Conservation (phyloP, 2,888 invertebrate species). For the Beris chalybata region DNA sequence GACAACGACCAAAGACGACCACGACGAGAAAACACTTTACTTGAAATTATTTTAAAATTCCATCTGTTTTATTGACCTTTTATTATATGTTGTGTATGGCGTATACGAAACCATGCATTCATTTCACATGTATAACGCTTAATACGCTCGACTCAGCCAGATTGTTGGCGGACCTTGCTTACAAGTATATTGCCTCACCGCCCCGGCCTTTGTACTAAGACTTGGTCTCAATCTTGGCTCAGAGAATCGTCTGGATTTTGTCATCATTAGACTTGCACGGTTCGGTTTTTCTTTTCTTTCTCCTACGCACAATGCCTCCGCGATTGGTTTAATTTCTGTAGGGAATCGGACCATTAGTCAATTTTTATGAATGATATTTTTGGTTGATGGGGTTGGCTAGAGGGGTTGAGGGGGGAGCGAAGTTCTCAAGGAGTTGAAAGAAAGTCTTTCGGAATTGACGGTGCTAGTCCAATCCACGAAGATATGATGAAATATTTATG, state of each 20-base stretch:
- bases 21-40: slow-evolving; percentile 19
- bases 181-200: slow-evolving; percentile 3
- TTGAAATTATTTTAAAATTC: slow-evolving; percentile 21
- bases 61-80: slow-evolving; percentile 21
- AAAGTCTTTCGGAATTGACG: too few relatives aligned
- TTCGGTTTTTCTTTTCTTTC: too few relatives aligned
- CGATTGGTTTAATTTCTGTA: too few relatives aligned
- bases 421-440: too few relatives aligned
- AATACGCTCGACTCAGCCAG: neutral
- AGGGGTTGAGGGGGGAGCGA: too few relatives aligned
- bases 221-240: neutral
- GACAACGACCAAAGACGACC: slow-evolving; percentile 7
- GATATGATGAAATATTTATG: too few relatives aligned
- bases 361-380: too few relatives aligned
- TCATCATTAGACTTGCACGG: slow-evolving; percentile 5
- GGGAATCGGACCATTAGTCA: too few relatives aligned
- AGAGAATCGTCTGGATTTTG: slow-evolving; percentile 7
- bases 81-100: slow-evolving; percentile 6
- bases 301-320: too few relatives aligned
- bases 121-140: slow-evolving; percentile 6
- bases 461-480: too few relatives aligned
- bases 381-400: too few relatives aligned
- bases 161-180: neutral
- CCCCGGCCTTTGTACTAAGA: slow-evolving; percentile 8
- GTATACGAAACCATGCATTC: slow-evolving; percentile 1